phyloP scores from a whole-genome alignment of 2,888 invertebrate species.

The Bimastos eiseni region DNA sequence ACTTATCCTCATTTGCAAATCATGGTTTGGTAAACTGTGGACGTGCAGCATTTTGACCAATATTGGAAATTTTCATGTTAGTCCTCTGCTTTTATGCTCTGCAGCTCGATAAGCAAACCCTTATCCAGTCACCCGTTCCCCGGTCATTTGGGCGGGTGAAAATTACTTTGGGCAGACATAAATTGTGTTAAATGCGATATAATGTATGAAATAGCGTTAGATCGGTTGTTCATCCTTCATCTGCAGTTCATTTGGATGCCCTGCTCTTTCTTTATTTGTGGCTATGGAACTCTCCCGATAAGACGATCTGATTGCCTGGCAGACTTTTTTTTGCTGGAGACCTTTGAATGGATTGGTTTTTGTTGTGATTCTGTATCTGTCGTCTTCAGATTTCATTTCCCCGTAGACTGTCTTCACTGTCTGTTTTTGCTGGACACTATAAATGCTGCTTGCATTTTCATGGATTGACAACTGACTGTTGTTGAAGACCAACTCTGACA shows the following conservation, averaged over 20 bases:
- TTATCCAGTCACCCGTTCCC: too few species aligned
- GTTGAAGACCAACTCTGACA: neutral
- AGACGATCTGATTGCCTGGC: neutral
- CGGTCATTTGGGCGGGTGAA: too few species aligned
- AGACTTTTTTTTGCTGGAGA: neutral
- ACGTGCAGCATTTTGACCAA: neutral
- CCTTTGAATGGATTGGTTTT: neutral
- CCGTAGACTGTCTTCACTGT: neutral
- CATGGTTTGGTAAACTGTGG: neutral
- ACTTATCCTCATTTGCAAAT: neutral
- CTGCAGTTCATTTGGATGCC: too few species aligned
- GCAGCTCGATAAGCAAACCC: neutral
- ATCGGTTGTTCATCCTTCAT: too few species aligned
- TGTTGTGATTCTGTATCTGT: too few species aligned
- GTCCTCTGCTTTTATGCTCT: neutral
- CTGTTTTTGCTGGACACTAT: neutral
- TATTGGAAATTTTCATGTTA: neutral
- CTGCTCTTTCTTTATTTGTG: too few species aligned
- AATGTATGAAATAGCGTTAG: too few species aligned
- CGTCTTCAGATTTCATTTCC: too few species aligned
- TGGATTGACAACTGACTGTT: neutral
- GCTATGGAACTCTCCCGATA: too few species aligned
- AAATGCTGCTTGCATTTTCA: neutral
- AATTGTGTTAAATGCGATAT: too few species aligned
- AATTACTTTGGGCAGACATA: too few species aligned